phyloP scores from a whole-genome alignment of 2,888 invertebrate genomes.

The Amphiduros pacificus region DNA sequence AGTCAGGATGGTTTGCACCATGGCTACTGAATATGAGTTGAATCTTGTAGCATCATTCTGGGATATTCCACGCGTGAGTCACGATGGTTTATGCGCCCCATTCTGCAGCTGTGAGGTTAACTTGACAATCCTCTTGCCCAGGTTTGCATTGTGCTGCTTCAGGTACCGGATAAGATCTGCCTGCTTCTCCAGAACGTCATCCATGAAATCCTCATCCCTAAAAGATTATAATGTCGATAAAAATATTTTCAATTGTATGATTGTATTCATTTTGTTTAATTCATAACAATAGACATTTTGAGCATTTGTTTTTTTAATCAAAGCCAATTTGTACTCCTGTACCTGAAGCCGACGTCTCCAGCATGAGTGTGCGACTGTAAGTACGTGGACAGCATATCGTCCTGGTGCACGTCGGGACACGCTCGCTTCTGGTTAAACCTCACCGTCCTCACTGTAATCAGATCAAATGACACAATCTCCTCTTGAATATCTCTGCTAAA shows the following conservation, averaged over 20 bases:
- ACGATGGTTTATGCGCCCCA: too few relatives aligned
- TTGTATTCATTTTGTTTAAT: too few relatives aligned
- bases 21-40: too few relatives aligned
- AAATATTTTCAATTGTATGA: neutral
- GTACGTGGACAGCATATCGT: constrained; percentile 38
- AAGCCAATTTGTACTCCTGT: too few relatives aligned
- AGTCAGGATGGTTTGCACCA: too few relatives aligned
- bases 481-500: too few relatives aligned
- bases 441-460: constrained; percentile 37
- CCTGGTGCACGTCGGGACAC: constrained; percentile 43
- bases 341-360: constrained; percentile 48
- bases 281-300: too few relatives aligned
- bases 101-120: too few relatives aligned
- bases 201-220: constrained; percentile 29
- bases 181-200: constrained; percentile 54
- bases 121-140: constrained; percentile 43
- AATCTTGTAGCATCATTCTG: too few relatives aligned
- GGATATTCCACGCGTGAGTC: too few relatives aligned
- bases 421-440: constrained; percentile 40
- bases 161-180: constrained; percentile 56
- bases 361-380: constrained; percentile 32
- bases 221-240: neutral
- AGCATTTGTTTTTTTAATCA: too few relatives aligned
- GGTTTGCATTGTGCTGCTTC: constrained; percentile 47
- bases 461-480: neutral